Conservation (phyloP, 2,888 invertebrate genomes). For the Amphimallon solstitiale region DNA sequence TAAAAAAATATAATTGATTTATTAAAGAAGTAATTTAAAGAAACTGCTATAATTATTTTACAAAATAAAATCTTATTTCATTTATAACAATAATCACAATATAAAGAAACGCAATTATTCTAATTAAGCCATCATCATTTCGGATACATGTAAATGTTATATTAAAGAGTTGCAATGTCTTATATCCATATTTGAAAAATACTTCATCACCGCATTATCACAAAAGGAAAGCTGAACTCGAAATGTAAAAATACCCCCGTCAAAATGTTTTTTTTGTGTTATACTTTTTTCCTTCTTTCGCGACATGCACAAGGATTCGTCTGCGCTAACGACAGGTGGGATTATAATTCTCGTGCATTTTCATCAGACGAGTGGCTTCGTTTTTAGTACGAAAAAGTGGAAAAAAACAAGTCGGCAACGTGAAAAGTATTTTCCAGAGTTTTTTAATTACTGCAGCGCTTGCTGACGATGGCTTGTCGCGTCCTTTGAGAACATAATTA, state of each 20-base stretch:
- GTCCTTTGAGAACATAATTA: conserved; percentile 55
- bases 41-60: too few species aligned
- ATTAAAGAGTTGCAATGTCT: too few species aligned
- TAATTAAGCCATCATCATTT: too few species aligned
- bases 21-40: too few species aligned
- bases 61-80: too few species aligned
- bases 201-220: not conserved
- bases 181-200: not conserved
- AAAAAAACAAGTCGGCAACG: conserved; percentile 32
- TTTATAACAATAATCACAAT: too few species aligned
- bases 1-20: too few species aligned
- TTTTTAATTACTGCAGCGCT: conserved; percentile 53
- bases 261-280: conserved; percentile 22
- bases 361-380: conserved; percentile 35
- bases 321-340: conserved; percentile 32
- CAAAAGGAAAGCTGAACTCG: not conserved
- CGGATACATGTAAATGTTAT: too few species aligned
- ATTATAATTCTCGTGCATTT: conserved; percentile 35
- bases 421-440: conserved; percentile 41
- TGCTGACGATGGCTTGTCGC: conserved; percentile 51
- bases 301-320: conserved; percentile 20
- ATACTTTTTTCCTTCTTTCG: conserved; percentile 20
- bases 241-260: conserved; percentile 9
- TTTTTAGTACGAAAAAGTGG: conserved; percentile 27
- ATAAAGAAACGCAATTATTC: too few species aligned